Evolutionary conservation across 2,797 vertebrate genomes (phyloP), one percentile per base, ranked within the genome.

Genomic region (Thaleichthys pacificus): DNA sequence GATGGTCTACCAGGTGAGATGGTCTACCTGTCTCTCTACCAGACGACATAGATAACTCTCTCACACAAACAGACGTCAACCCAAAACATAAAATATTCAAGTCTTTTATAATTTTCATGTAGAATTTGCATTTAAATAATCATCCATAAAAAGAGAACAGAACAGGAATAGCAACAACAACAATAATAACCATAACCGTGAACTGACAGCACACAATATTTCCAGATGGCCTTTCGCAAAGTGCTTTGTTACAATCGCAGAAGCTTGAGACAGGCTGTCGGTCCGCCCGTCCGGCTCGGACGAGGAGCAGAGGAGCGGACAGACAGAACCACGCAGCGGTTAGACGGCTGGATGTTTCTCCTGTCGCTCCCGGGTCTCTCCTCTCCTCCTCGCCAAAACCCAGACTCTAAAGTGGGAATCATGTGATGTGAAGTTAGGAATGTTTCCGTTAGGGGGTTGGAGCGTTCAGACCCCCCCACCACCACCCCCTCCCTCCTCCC

Each of bases 201-300:
- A 90, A 88, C 90, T 83, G 80, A 88, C 85, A 87, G 84, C 86
- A 91, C 82, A 91, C 78, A 88, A 84, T 85, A 85, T 88, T 54
- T 90, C 83, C 91, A 86, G 91, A 93, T 93, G 92, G 92, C 89
- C 89, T 87, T 42, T 91, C 47, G 89, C 91, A 93, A 93, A 93
- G 93, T 93, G 91, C 92, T 91, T 92, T 88, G 87, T 93, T 93
- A 93, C 91, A 94, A 92, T 93, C 89, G 86, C 90, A 91, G 86
- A 90, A 91, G 89, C 90, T 89, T 3, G 84, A 84, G 83, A 86
- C 90, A 89, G 85, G 85, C 85, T 88, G 84, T 84, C 81, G 65
- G 62, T 81, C 82, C 77, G 81, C 80, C 79, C 72, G 61, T 78
- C 73, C 56, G 58, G 57, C 72, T 81, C 80, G 73, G 78, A 65